A percentile compares a stretch with the other conserved stretches of the same genome.
Conservation (phyloP, 2,113 vertebrate species). For the Numida meleagris region DNA sequence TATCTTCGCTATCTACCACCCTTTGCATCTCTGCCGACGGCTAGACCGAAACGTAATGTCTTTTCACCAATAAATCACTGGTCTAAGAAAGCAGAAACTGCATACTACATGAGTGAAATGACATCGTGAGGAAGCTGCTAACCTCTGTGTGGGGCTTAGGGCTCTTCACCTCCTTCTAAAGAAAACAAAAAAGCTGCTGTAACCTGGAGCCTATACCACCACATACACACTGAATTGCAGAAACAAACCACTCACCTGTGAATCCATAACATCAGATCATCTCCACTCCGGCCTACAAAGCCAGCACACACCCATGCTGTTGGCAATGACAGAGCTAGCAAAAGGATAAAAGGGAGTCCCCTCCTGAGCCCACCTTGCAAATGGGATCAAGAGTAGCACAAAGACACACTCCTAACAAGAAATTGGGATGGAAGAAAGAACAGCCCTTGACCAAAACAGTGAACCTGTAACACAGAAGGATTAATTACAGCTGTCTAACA, state of each 20-base stretch:
- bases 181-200: not conserved
- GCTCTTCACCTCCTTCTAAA: not conserved
- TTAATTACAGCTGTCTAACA: not conserved
- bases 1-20: not conserved
- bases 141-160: not conserved
- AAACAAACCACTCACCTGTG: not conserved
- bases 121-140: not conserved
- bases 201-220: no score
- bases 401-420: not conserved
- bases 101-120: no score
- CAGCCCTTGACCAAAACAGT: not conserved
- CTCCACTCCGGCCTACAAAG: not conserved
- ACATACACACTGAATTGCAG: not conserved
- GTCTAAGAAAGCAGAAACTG: not conserved
- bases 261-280: not conserved
- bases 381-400: not conserved
- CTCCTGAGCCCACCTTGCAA: not conserved
- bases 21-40: not conserved
- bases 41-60: not conserved
- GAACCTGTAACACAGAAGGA: not conserved
- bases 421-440: not conserved
- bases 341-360: not conserved
- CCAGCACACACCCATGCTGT: not conserved
- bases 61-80: not conserved
- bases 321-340: not conserved